Percentiles rank a stretch among this genome's conserved stretches.
Evolutionary conservation across 2,888 invertebrate species (phyloP).

Genomic region (Dexiosoma caninum): DNA sequence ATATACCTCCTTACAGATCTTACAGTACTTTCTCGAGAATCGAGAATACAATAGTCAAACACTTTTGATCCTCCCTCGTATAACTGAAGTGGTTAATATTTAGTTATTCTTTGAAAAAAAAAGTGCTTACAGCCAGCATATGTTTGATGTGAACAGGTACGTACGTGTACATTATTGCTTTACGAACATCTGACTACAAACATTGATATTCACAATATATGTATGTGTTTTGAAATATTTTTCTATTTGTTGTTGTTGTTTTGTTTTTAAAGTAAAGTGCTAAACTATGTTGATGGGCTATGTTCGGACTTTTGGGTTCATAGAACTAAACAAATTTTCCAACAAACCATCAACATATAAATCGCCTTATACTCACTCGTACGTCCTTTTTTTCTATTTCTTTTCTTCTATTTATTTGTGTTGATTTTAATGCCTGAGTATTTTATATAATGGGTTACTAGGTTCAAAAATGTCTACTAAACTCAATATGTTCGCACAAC

Average conservation of each 20-base stretch:
- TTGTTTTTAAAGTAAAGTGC: constrained; percentile 68
- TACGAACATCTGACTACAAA: neutral
- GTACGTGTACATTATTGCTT: neutral
- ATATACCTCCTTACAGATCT: too few relatives aligned
- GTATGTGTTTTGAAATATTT: constrained; percentile 4
- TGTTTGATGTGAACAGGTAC: neutral
- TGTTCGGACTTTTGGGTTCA: constrained; percentile 54
- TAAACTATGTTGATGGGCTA: constrained; percentile 74
- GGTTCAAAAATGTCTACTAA: constrained; percentile 51
- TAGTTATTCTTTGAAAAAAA: constrained; percentile 48
- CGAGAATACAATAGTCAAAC: too few relatives aligned
- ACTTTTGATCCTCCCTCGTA: constrained; percentile 8
- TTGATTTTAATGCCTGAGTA: constrained; percentile 24
- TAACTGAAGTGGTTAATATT: constrained; percentile 37
- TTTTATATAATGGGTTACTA: constrained; percentile 57
- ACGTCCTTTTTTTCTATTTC: neutral
- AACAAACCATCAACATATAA: constrained; percentile 36
- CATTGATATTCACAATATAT: too few relatives aligned
- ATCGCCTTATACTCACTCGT: constrained; percentile 3
- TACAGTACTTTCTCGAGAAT: too few relatives aligned
- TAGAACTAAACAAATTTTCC: constrained; percentile 55
- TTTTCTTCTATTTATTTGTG: neutral
- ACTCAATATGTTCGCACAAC: constrained; percentile 16
- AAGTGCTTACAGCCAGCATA: constrained; percentile 25
- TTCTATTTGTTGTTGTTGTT: constrained; percentile 6